Conservation (phyloP, 2,888 invertebrate genomes). For the Hedya salicella region DNA sequence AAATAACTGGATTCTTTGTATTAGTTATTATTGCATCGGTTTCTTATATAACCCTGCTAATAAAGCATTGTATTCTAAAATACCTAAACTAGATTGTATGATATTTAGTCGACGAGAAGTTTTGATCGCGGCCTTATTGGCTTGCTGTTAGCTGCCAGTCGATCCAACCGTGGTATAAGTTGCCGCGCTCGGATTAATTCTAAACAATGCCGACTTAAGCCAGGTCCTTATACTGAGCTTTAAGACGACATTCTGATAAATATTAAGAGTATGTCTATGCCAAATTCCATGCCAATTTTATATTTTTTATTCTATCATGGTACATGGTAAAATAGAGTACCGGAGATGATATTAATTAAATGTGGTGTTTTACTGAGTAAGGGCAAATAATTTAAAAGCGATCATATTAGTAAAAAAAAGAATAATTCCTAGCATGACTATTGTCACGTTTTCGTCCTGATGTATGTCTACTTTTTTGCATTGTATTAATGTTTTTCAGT, state of each 20-base stretch:
- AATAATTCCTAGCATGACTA: too few species aligned
- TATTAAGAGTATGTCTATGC: not conserved
- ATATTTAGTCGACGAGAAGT: conserved; percentile 4
- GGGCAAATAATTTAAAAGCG: too few species aligned
- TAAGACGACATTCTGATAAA: not conserved
- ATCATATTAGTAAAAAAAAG: too few species aligned
- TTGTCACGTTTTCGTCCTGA: too few species aligned
- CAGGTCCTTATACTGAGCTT: not conserved
- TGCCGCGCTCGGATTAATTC: conserved; percentile 16
- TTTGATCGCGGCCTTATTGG: conserved; percentile 22
- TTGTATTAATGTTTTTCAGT: too few species aligned
- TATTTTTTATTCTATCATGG: too few species aligned
- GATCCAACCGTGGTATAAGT: conserved; percentile 15
- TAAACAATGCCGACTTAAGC: conserved; percentile 6
- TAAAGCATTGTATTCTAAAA: not conserved
- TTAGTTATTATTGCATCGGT: not conserved
- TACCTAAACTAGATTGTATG: too few species aligned
- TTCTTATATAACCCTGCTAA: too few species aligned
- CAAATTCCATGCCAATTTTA: not conserved
- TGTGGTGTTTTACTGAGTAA: too few species aligned
- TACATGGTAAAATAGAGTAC: too few species aligned
- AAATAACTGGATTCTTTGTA: not conserved
- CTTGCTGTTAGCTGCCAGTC: conserved; percentile 9
- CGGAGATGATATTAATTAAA: too few species aligned
- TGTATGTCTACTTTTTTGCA: too few species aligned